Conservation (phyloP, 2,888 invertebrate species). For the Caenorhabditis sulstoni region DNA sequence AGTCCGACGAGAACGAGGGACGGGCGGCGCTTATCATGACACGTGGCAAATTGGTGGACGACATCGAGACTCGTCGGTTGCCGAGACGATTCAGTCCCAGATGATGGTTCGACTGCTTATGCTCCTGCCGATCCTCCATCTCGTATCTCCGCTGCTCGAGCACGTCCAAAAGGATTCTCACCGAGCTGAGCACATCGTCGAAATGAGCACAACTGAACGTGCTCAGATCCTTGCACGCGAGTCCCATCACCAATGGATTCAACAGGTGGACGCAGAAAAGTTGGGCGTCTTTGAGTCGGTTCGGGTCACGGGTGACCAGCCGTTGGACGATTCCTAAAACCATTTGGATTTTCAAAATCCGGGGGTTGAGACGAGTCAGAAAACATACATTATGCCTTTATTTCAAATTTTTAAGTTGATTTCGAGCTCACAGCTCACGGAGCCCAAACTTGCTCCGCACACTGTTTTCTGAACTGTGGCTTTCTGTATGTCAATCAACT, state of each 20-base stretch:
- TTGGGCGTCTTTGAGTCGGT: conserved; percentile 73
- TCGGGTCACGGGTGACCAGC: conserved; percentile 77
- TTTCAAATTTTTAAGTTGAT: no score
- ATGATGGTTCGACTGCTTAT: conserved; percentile 52
- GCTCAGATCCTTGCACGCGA: conserved; percentile 64
- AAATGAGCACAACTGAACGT: conserved; percentile 76
- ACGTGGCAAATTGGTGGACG: conserved; percentile 77
- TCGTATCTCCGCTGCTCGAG: conserved; percentile 79
- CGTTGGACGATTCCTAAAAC: conserved; percentile 75
- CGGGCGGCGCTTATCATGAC: conserved; percentile 79
- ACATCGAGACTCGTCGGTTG: conserved; percentile 78
- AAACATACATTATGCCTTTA: no score
- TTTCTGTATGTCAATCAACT: no score
- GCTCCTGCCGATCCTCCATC: conserved; percentile 72
- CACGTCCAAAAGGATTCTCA: conserved; percentile 77
- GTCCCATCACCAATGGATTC: conserved; percentile 76
- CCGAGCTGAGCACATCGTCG: conserved; percentile 77
- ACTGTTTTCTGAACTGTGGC: no score
- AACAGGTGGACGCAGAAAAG: conserved; percentile 76
- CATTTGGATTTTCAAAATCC: not conserved
- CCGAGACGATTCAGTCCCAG: conserved; percentile 72
- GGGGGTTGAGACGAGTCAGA: not conserved
- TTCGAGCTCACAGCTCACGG: no score
- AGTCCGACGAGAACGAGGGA: conserved; percentile 76
- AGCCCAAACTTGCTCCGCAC: no score